Evolutionary conservation across 2,113 vertebrate genomes (phyloP).

Genomic region (Neogobius melanostomus): DNA sequence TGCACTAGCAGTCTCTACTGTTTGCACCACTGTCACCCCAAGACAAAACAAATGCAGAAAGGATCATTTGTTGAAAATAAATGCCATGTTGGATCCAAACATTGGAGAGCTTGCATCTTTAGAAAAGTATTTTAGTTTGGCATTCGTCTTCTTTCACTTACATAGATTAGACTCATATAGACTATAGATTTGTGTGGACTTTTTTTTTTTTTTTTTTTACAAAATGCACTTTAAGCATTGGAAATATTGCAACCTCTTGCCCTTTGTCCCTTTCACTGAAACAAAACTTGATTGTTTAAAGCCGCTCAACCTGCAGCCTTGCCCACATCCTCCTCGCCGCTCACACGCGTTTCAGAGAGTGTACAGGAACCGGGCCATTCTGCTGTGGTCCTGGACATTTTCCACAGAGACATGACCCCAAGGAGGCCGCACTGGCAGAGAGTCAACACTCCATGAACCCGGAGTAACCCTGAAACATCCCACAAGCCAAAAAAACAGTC

Average conservation of each 20-base stretch:
- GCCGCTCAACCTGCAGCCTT: conserved; percentile 3
- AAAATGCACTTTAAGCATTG: too few species aligned
- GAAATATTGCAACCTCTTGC: not conserved
- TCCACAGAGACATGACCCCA: not conserved
- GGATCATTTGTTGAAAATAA: too few species aligned
- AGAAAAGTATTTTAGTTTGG: too few species aligned
- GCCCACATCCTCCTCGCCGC: conserved; percentile 17
- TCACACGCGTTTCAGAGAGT: conserved; percentile 7
- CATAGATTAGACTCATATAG: too few species aligned
- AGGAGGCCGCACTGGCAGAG: conserved; percentile 28
- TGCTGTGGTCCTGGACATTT: conserved; percentile 12
- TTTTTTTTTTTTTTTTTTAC: too few species aligned
- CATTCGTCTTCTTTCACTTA: too few species aligned
- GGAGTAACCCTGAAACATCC: conserved; percentile 37
- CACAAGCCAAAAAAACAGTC: not conserved
- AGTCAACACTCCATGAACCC: conserved; percentile 55
- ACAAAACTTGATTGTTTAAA: conserved; percentile 13
- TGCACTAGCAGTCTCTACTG: too few species aligned
- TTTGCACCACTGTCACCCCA: too few species aligned
- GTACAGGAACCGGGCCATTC: conserved; percentile 28
- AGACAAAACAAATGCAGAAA: too few species aligned
- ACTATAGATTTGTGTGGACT: too few species aligned
- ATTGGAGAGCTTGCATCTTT: too few species aligned
- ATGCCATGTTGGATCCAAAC: too few species aligned
- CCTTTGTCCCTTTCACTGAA: not conserved